A percentile compares a stretch with the other conserved stretches of the same genome.
Conservation (phyloP, 2,797 vertebrate genomes). For the Macropus fuliginosus region DNA sequence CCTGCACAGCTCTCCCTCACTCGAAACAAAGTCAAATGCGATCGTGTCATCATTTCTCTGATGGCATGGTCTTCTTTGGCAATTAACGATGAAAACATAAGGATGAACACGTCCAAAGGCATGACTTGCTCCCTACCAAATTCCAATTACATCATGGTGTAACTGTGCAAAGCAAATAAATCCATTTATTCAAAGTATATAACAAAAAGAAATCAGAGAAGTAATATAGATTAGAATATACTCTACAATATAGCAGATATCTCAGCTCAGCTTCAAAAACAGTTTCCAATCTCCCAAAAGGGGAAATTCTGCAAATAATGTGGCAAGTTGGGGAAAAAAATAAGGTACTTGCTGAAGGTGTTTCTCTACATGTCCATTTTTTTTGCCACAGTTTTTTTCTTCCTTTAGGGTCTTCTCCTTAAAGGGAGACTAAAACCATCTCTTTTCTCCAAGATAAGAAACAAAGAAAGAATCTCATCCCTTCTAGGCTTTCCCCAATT, state of each 20-base stretch:
- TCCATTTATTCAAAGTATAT: background rate
- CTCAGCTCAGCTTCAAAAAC: background rate
- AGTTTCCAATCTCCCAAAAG: background rate
- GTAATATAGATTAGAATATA: background rate
- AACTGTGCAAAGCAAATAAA: background rate
- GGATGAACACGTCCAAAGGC: background rate
- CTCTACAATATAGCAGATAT: background rate
- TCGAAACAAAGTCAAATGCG: too few species aligned
- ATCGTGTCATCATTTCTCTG: too few species aligned
- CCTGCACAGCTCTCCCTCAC: too few species aligned
- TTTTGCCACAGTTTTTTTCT: background rate
- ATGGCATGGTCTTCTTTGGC: too few species aligned
- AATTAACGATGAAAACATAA: too few species aligned
- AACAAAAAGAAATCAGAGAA: background rate
- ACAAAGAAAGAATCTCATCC: background rate
- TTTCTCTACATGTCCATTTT: background rate
- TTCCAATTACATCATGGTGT: background rate
- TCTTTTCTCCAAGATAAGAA: background rate
- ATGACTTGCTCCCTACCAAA: background rate
- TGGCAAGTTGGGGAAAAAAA: background rate
- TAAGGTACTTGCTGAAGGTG: background rate
- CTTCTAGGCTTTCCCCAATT: background rate
- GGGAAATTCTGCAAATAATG: background rate
- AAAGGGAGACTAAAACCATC: background rate
- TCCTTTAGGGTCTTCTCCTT: too few species aligned